Evolutionary conservation across 2,888 invertebrate genomes (phyloP), one percentile per base, ranked within the genome.

Genomic region (Achlya flavicornis): DNA sequence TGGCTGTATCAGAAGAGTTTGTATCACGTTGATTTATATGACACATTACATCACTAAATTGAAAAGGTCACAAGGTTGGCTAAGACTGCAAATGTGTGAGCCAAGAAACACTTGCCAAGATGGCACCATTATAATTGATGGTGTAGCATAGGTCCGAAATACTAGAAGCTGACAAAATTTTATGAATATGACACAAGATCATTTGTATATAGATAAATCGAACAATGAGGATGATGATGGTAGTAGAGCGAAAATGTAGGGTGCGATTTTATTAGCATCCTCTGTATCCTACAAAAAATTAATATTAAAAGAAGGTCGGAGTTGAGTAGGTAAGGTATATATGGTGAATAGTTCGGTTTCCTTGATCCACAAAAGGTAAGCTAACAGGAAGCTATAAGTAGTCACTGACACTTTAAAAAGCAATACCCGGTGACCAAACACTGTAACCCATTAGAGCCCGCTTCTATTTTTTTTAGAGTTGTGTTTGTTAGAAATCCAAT

Each of bases 51-150:
- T 14, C n/a, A 48, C 4, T 16, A 16, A 8, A 53, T 53, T 53
- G 53, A 53, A 19, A 53, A 19, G n/a, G 53, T 53, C 3, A 10
- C 19, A 53, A 19, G 19, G 19, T 19, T 53, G 53, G 19, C 53
- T 10, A 3, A 53, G 53, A 53, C 53, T 19, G 16, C 53, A 53
- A 53, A 53, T 53, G 8, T 10, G 19, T 19, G 19, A 53, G 53
- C 53, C 53, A 53, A 53, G 53, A 19, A 53, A 53, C 53, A 53
- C 53, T 53, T 53, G 53, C 16, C 53, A 53, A 53, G 8, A 19
- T 53, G 53, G 53, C 16, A 53, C 53, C 53, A 53, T 19, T 53
- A 10, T 53, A 53, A 19, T 53, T 19, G 8, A 53, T 53, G 53
- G 14, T 19, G 10, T 10, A 19, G 16, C 8, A 53, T 4, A 16